Base-by-base conservation (phyloP, 2,888 invertebrate genomes). In the Caenorhabditis auriculariae region DNA sequence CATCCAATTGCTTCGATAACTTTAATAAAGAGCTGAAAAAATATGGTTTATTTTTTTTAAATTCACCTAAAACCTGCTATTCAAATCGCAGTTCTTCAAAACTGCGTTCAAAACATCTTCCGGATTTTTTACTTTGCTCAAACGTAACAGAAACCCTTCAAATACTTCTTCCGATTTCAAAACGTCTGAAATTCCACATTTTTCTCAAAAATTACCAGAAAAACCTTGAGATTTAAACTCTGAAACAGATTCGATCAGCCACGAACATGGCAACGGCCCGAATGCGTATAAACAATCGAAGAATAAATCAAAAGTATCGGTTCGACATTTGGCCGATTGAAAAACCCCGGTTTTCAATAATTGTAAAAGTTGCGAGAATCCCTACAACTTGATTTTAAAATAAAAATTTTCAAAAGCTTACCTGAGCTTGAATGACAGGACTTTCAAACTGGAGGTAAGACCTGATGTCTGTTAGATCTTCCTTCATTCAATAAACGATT, bases 241-340 rank as follows among this genome's bases (percentile, higher is more conserved):
- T 29, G 50, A 38, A 1, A 55, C 19, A 6, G 37, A 3, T 26
- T 55, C 44, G 21, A 55, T 24, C 4, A 55, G 12, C 15, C 46
- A 24, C 15, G 38, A 41, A 2, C 39, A 27, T 0, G 49, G 39
- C 21, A 45, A 12, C 6, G 24, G 32, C 15, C 49, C 55, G 32
- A 35, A 44, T n/a, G 39, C 41, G 15, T n/a, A 41, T 19, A 51
- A 46, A 15, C 57, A 57, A 21, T 57, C 51, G 43, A 46, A 57
- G 2, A 57, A 32, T 5, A 51, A 12, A 12, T 32, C 35, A 9
- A 9, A 12, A 9, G n/a, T n/a, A 32, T 32, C 15, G n/a, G 9
- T 32, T 9, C 9, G 9, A 32, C 9, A 9, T n/a, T 32, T 32
- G 9, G 9, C 9, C 9, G 35, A 32, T 12, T 32, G 9, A 32